Evolutionary conservation across 2,888 invertebrate species (phyloP), one percentile per base, ranked within the genome.

Genomic region (Eustalomyia histrio): DNA sequence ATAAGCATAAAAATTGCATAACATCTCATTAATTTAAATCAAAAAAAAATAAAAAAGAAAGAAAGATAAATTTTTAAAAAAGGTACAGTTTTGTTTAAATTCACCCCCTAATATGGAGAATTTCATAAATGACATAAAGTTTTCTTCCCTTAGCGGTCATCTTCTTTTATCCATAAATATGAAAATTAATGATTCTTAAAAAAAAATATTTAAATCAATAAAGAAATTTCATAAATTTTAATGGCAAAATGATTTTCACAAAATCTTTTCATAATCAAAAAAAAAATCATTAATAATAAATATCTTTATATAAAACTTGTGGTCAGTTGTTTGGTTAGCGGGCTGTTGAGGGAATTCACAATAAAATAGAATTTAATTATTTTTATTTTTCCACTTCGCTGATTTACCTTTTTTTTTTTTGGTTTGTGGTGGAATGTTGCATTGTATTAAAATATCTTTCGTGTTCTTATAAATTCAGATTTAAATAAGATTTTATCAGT

Each of bases 401-500:
- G 69, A 47, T 47, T 47, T 47, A 47, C 43, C 43, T 47, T 47
- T 47, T 12, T n/a, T 47, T 47, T 57, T 29, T n/a, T n/a, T n/a
- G n/a, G n/a, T n/a, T n/a, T n/a, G n/a, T 33, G 16, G 12, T 14
- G 24, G 14, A 24, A 12, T 24, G 7, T 55, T n/a, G 24, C 55
- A 12, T 21, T 18, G 12, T 17, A 9, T 35, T 67, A n/a, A 24
- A 24, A 24, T 24, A 24, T 24, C 24, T 52, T 17, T 33, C 21
- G 16, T 53, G 8, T 57, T 4, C 60, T 17, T 39, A 47, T 61
- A 78, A 78, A 81, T n/a, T 75, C 65, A 61, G 55, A 74, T 65
- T 71, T 57, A 57, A 74, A 81, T 78, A 53, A 71, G 81, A 68
- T 73, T 76, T 72, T 76, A 76, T 80, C 72, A n/a, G n/a, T 18